Evolutionary conservation across 2,797 vertebrate genomes (phyloP).

Genomic region (Leptoclinus maculatus): DNA sequence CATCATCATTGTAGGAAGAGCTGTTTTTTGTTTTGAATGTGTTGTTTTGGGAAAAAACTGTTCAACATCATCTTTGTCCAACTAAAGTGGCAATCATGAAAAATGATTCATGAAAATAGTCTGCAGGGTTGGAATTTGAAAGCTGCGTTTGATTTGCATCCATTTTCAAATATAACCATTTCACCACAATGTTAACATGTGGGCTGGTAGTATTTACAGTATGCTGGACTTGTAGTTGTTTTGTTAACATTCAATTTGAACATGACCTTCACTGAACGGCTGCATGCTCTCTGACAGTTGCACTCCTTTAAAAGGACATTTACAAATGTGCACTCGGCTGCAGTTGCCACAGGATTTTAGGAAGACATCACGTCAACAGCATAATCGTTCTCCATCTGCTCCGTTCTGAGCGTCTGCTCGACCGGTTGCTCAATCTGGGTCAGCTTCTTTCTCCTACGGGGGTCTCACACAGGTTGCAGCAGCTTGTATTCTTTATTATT

Average conservation of each 20-base stretch:
- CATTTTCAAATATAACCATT: background rate
- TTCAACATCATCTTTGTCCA: background rate
- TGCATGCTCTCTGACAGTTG: conserved; percentile 10
- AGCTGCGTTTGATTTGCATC: background rate
- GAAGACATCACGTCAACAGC: conserved; percentile 20
- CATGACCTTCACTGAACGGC: conserved; percentile 17
- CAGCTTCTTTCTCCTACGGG: conserved; percentile 13
- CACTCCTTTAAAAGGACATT: conserved; percentile 6
- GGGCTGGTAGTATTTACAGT: background rate
- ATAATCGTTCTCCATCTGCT: conserved; percentile 49
- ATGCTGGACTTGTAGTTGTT: background rate
- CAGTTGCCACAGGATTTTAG: conserved; percentile 23
- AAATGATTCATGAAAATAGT: background rate
- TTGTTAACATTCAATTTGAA: conserved; percentile 5
- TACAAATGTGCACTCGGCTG: conserved; percentile 19
- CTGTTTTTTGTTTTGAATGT: no score
- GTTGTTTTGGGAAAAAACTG: no score
- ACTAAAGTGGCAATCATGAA: background rate
- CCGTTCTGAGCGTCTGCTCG: conserved; percentile 21
- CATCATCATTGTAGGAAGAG: no score
- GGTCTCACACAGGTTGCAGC: conserved; percentile 30
- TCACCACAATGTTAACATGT: background rate
- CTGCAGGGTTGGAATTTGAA: background rate
- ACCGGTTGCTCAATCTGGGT: conserved; percentile 48
- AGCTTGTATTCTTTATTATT: conserved; percentile 15